Percentiles rank a stretch among this genome's conserved stretches.
phyloP scores from a whole-genome alignment of 2,888 invertebrate species.

The Drosophila niveifrons region DNA sequence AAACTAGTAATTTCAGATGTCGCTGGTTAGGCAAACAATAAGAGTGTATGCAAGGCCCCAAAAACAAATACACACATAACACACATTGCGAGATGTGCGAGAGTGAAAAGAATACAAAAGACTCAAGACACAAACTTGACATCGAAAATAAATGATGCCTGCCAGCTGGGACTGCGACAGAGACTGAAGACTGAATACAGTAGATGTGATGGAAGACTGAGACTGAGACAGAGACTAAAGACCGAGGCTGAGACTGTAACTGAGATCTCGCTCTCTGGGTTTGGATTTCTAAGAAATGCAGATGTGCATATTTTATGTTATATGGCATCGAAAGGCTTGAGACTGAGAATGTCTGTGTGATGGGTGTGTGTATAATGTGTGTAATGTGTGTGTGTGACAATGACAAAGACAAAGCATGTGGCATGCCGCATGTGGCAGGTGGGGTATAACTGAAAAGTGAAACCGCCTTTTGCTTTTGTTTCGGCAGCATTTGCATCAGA shows the following conservation, averaged over 20 bases:
- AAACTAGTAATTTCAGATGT: conserved; percentile 56
- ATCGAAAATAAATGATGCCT: conserved; percentile 79
- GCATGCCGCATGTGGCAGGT: conserved; percentile 12
- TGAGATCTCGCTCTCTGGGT: conserved; percentile 38
- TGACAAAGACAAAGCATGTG: conserved; percentile 61
- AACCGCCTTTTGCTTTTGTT: conserved; percentile 52
- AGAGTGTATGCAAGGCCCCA: background rate
- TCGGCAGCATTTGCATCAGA: conserved; percentile 27
- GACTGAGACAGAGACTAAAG: conserved; percentile 38
- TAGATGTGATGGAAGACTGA: background rate
- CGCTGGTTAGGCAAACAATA: conserved; percentile 5
- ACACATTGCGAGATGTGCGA: conserved; percentile 14
- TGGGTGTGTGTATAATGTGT: no score
- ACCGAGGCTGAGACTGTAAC: conserved; percentile 41
- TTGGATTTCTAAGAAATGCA: conserved; percentile 63
- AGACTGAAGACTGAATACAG: conserved; percentile 27
- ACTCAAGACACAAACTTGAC: conserved; percentile 75
- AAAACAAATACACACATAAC: conserved; percentile 48
- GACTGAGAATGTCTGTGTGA: background rate
- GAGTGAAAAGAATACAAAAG: conserved; percentile 72
- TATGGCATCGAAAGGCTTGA: background rate
- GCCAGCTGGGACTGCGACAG: conserved; percentile 43
- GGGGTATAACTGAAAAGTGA: conserved; percentile 63
- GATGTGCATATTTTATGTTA: conserved; percentile 55
- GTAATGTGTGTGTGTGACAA: conserved; percentile 16